Percentiles rank a stretch among this genome's conserved stretches.
Conservation (phyloP, 64 coral and sea anemone species). For the Stichodactyla helianthus region DNA sequence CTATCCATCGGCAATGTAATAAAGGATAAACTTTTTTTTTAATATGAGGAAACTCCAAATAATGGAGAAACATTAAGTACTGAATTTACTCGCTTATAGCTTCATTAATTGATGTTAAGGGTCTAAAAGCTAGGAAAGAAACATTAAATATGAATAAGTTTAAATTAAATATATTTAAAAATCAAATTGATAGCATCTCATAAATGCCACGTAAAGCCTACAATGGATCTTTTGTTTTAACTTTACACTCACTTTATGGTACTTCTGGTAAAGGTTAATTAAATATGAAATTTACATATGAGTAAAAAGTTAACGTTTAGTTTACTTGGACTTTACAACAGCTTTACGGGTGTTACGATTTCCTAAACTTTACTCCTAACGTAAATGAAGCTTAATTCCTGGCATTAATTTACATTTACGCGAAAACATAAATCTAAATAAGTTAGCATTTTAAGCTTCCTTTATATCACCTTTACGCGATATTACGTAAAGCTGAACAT, state of each 20-base stretch:
- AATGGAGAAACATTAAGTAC: too few relatives aligned
- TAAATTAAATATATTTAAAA: too few relatives aligned
- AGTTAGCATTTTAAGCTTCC: neutral
- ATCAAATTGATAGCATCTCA: neutral
- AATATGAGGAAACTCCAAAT: too few relatives aligned
- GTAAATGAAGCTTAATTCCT: neutral
- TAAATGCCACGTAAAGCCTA: neutral
- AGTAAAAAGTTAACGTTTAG: neutral
- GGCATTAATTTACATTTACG: neutral
- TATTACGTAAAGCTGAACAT: neutral
- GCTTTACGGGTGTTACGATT: neutral
- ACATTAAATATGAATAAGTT: too few relatives aligned
- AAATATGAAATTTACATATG: neutral
- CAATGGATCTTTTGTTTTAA: neutral
- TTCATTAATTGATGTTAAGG: too few relatives aligned
- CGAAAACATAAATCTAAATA: neutral
- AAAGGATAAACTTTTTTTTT: too few relatives aligned
- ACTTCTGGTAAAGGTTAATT: neutral
- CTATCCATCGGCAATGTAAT: too few relatives aligned
- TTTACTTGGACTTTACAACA: neutral
- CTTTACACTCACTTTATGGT: neutral
- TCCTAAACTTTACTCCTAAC: neutral
- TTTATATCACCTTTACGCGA: neutral
- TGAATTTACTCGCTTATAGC: too few relatives aligned
- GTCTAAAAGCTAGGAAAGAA: too few relatives aligned